Percentiles rank a stretch among this genome's conserved stretches.
phyloP scores from a whole-genome alignment of 1,140 invertebrate genomes.

The Musca vetustissima region DNA sequence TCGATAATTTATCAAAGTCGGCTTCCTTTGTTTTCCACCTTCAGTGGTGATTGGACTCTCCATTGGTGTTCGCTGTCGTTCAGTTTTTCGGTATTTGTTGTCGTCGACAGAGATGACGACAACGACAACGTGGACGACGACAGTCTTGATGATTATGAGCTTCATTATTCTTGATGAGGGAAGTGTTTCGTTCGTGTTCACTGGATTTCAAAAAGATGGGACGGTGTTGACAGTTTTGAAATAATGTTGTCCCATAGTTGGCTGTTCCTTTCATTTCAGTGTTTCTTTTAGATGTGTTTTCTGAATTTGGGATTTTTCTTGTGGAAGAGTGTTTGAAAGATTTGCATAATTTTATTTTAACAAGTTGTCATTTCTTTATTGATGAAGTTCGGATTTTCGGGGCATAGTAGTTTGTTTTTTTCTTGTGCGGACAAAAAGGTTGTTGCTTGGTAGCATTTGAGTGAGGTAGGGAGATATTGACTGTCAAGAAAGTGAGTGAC shows the following conservation, averaged over 20 bases:
- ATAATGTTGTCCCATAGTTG: neutral
- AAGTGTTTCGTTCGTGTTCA: no score
- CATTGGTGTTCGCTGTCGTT: constrained; percentile 14
- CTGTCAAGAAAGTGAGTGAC: no score
- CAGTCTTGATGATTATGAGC: no score
- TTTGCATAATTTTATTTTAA: constrained; percentile 23
- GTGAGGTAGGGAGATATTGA: no score
- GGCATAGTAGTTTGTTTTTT: constrained; percentile 13
- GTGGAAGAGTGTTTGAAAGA: constrained; percentile 3
- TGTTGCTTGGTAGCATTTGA: no score
- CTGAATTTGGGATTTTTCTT: no score
- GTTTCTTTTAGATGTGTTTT: neutral
- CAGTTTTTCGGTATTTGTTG: neutral
- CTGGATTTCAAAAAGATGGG: no score
- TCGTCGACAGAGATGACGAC: neutral
- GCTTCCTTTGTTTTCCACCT: no score
- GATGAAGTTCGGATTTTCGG: neutral
- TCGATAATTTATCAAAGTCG: no score
- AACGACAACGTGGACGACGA: no score
- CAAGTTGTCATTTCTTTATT: constrained; percentile 19
- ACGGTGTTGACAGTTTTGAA: constrained; percentile 20
- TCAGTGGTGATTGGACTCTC: neutral
- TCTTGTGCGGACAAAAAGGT: neutral
- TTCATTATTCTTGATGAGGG: no score
- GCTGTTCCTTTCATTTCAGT: no score